Conservation (phyloP, 2,113 vertebrate genomes). For the Poecilia latipinna region DNA sequence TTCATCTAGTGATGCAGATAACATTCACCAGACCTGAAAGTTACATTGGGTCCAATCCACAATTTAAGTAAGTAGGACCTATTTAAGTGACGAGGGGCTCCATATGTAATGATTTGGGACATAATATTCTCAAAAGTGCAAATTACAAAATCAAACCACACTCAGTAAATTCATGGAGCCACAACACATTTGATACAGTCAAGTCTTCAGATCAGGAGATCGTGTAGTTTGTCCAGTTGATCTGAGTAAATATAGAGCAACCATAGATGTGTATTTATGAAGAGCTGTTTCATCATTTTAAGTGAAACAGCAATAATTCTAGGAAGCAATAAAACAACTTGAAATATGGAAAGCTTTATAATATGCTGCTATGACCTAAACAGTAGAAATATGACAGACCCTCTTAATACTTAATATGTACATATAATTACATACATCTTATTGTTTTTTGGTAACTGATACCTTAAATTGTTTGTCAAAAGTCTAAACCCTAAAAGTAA, state of each 20-base stretch:
- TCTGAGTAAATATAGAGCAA: neutral
- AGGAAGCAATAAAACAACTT: neutral
- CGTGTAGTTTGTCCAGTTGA: neutral
- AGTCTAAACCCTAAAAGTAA: neutral
- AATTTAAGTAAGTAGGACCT: neutral
- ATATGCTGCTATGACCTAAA: no score
- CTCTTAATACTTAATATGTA: no score
- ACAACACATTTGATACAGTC: neutral
- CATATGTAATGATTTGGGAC: neutral
- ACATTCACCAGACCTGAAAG: no score
- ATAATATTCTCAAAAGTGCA: neutral
- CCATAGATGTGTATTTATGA: neutral
- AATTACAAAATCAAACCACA: neutral
- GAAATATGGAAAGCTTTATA: neutral
- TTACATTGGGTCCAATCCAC: neutral
- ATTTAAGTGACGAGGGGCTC: neutral
- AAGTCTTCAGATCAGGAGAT: neutral
- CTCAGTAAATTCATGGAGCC: neutral
- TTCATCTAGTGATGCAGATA: no score
- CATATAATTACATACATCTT: neutral
- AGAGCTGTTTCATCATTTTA: neutral
- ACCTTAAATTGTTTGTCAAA: neutral
- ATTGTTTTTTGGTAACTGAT: neutral
- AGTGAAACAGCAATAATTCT: neutral
- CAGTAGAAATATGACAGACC: no score